Base-by-base conservation (phyloP, 2,888 invertebrate genomes). In the Caenorhabditis drosophilae region DNA sequence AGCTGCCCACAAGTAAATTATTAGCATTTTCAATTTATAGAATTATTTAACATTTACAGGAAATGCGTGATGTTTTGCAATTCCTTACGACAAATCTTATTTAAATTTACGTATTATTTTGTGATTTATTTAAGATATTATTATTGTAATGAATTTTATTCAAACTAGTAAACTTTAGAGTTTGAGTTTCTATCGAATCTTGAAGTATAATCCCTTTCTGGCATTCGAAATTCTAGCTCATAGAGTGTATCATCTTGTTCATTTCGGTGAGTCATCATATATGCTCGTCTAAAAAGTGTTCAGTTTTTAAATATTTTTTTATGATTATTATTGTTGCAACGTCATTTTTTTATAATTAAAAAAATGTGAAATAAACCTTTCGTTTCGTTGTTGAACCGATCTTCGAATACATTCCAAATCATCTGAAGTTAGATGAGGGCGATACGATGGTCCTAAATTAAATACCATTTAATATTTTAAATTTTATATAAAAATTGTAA, bases 1-100 rank as follows among this genome's bases (percentile, higher is more conserved):
- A 85, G 85, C 7, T 84, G 83, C 73, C 67, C 76, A 25, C 75
- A 85, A 84, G 86, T 77, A 47, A 6, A n/a, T n/a, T n/a, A n/a
- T n/a, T n/a, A n/a, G n/a, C n/a, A n/a, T n/a, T n/a, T n/a, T n/a
- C n/a, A n/a, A n/a, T n/a, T n/a, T n/a, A n/a, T n/a, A n/a, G n/a
- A n/a, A n/a, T n/a, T n/a, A n/a, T n/a, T n/a, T n/a, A n/a, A n/a
- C n/a, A n/a, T 45, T 58, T 67, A 36, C 57, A 67, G 62, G 68
- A 69, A 26, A 53, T 69, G 57, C 44, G 35, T 1, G 64, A 64
- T 40, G 23, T 64, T 23, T 56, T 58, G 38, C 36, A 22, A 3
- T 69, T 69, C 58, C 40, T 64, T 20, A 47, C 12, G 36, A 63
- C 27, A 12, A n/a, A 16, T 4, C 6, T 26, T 34, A 18, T 36